Conservation (phyloP, 2,888 invertebrate genomes). For the Nymphalis urticae region DNA sequence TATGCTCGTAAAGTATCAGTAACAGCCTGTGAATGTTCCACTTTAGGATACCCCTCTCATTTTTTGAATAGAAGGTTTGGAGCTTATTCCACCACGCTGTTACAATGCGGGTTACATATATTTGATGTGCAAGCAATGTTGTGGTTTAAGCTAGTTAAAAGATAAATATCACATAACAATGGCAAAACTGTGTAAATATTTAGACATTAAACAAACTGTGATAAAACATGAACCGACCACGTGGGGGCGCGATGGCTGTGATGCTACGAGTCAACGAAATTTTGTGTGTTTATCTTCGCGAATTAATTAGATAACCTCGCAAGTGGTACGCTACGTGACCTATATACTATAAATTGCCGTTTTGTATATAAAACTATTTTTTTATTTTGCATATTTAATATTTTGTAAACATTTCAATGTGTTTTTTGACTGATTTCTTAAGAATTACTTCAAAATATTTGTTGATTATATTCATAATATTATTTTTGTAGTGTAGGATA, state of each 20-base stretch:
- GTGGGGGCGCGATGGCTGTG: slow-evolving; percentile 10
- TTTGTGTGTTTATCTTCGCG: slow-evolving; percentile 5
- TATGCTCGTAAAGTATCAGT: too few relatives aligned
- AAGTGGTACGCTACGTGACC: slow-evolving; percentile 6
- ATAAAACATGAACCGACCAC: slow-evolving; percentile 1
- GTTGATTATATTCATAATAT: too few relatives aligned
- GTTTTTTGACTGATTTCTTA: neutral
- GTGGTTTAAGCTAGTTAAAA: neutral
- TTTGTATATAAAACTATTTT: neutral
- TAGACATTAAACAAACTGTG: neutral
- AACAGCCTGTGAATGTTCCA: too few relatives aligned
- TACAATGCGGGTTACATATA: too few relatives aligned
- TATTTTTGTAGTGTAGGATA: too few relatives aligned
- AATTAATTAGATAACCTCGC: slow-evolving; percentile 31
- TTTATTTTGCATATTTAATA: neutral
- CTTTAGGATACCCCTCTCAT: too few relatives aligned
- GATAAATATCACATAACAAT: neutral
- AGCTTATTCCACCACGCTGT: too few relatives aligned
- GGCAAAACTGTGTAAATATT: slow-evolving; percentile 6
- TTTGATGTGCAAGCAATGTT: neutral
- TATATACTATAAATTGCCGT: slow-evolving; percentile 1
- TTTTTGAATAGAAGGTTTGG: too few relatives aligned
- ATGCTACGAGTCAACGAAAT: slow-evolving; percentile 12
- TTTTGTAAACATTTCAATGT: neutral
- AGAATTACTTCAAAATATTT: too few relatives aligned